Evolutionary conservation across 2,113 vertebrate species (phyloP), one percentile per base, ranked within the genome.

Genomic region (Acanthisitta chloris): DNA sequence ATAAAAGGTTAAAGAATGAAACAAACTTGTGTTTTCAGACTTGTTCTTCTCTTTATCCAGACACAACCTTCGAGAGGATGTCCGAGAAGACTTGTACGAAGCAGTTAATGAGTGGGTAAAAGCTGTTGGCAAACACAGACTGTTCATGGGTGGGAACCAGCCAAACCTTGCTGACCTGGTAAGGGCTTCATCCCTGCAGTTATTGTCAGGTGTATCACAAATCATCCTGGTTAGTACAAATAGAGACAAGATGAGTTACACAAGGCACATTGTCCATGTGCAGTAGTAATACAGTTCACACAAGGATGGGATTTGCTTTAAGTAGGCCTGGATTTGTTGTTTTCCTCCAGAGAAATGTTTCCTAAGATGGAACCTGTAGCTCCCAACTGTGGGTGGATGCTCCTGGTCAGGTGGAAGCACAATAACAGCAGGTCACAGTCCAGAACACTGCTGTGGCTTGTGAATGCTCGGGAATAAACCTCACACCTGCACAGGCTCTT

Each of bases 111-210:
- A 99, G 45, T 99, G 99, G 99, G 98, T 99, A 57, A 97, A 98
- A 16, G 99, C 99, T 9, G 95, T 99, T 40, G 99, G 99, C 81
- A 98, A 98, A 85, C 97, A 99, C 57, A 98, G 98, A 89, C 98
- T 97, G 61, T 99, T 99, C 96, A 99, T 99, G 99, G 99, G 99
- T 1, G 99, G 99, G 92, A 98, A 98, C 51, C 91, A 97, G 38
- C 99, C 99, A 0, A 99, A 99, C 96, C 98, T 99, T 5, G 99
- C 99, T 13, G 99, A 99, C 94, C 97, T 99, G 99, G 99, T 99
- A 97, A 98, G 98, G 55, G 14, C 4, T 33, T 61, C 45, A 51
- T 86, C 83, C 38, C 59, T 93, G 26, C 6, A 3, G 43, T 12
- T 61, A 3, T 9, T 66, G 7, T 42, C 74, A 43, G 33, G 7